Base-by-base conservation (phyloP, 2,113 vertebrate genomes). In the Boulengeromyrus knoepffleri region DNA sequence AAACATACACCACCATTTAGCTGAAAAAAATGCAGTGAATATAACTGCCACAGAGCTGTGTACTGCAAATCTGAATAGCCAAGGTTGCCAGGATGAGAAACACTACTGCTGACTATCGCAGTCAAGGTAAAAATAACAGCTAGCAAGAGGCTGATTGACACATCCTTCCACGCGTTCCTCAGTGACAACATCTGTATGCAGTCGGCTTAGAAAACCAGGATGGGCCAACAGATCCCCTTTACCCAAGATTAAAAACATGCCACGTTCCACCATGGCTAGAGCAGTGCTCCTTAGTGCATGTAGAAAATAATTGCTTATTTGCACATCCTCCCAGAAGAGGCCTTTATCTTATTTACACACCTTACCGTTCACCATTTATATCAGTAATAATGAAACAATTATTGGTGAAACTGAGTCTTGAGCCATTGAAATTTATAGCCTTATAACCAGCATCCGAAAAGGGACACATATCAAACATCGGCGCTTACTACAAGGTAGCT, bases 321-420 rank as follows among this genome's bases (percentile, higher is more conserved):
- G 39, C 27, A 27, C 47, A 47, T 39, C 50, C 50, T 87, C 85
- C 50, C 50, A 52, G 47, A 27, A 53, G 27, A 87, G 12, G 27
- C 47, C 31, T 53, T 53, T 36, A 53, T 36, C 85, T 19, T 87
- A 36, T n/a, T 87, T 87, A n/a, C 36, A 31, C 50, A 87, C 45
- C 85, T 53, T 87, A 31, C 49, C 1, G 27, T 39, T 45, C 83
- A n/a, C 83, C 83, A 21, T 85, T 85, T 85, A 85, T 85, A 47
- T 85, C 45, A 12, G 83, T 45, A 46, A 87, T 53, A 87, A 53
- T 56, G 47, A 87, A 87, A 85, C 83, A 85, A 85, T 87, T 87
- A 52, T 39, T 27, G 85, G 19, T 12, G 50, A 52, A 27, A 52
- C 47, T 15, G 21, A 19, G 8, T 85, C 17, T 12, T 45, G 39